Evolutionary conservation across 2,113 vertebrate genomes (phyloP), one percentile per base, ranked within the genome.

Genomic region (Trichomycterus rosablanca): DNA sequence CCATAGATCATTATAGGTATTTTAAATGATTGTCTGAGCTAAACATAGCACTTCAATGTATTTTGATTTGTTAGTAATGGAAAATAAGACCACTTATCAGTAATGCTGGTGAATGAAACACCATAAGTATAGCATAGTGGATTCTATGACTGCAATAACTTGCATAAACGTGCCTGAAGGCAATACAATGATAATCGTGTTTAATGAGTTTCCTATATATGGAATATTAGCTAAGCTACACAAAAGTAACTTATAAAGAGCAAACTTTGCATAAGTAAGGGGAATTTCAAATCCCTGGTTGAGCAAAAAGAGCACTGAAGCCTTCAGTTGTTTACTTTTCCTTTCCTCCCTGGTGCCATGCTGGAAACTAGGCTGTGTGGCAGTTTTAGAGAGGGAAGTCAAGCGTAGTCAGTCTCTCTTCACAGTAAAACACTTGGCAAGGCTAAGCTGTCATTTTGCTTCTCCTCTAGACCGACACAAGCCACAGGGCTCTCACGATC

Each of bases 391-490:
- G 19, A 44, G 59, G 63, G 48, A 59, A 60, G 60, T 61, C 39
- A 46, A 52, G 62, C 71, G 71, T 22, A 71, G 61, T 80, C 67
- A 63, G 63, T 68, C 45, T 59, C 30, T 9, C 35, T 18, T 60
- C 20, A 19, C 26, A 71, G 67, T 75, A 69, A 81, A 76, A 81
- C 59, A 34, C 76, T 72, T 69, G 51, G 68, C 66, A 50, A 55
- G 74, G 70, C 72, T 24, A 22, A 19, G 32, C 77, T 71, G 75
- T 72, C 74, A 73, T 55, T 60, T 68, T 32, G 20, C 20, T 15
- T 49, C 50, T 69, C 9, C 50, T 56, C 12, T 52, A 24, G 16
- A 70, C 48, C 49, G 61, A 62, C 70, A 56, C 59, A 44, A 65
- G 59, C 49, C 11, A 40, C 15, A 39, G 0, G 24, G 45, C 37